Evolutionary conservation across 2,797 vertebrate genomes (phyloP).

Genomic region (Centroberyx gerrardi): DNA sequence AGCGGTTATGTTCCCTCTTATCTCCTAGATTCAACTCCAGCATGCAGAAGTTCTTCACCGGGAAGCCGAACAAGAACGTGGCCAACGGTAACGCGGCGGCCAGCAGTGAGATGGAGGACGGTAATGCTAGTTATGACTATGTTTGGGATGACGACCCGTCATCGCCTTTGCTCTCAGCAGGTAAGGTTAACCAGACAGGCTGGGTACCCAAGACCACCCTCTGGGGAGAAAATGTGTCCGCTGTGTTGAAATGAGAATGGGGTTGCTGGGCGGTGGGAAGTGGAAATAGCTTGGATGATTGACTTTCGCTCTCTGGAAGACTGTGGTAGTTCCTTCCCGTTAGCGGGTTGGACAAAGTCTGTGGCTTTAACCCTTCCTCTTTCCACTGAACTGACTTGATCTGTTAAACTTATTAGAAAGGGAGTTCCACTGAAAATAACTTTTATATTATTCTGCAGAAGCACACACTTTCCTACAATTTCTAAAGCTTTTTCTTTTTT

Average conservation of each 20-base stretch:
- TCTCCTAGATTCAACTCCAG: slow-evolving; percentile 91
- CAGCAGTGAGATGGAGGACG: slow-evolving; percentile 95
- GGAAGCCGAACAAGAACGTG: slow-evolving; percentile 88
- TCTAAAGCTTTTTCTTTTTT: too few relatives aligned
- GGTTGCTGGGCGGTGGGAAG: not conserved
- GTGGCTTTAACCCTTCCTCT: slow-evolving; percentile 52
- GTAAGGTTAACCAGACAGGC: slow-evolving; percentile 99
- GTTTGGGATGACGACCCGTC: slow-evolving; percentile 91
- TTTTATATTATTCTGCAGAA: not conserved
- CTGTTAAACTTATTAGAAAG: slow-evolving; percentile 4
- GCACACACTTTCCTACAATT: too few relatives aligned
- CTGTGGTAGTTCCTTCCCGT: slow-evolving; percentile 6
- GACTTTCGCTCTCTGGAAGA: slow-evolving; percentile 36
- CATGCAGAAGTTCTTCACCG: slow-evolving; percentile 92
- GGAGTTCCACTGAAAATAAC: not conserved
- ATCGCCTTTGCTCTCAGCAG: slow-evolving; percentile 89
- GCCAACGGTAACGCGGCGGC: slow-evolving; percentile 93
- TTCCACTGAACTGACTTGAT: slow-evolving; percentile 41
- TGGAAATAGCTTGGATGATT: not conserved
- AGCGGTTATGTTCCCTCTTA: slow-evolving; percentile 35
- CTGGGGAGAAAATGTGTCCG: not conserved
- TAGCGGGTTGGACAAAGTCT: slow-evolving; percentile 8
- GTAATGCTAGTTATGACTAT: slow-evolving; percentile 93
- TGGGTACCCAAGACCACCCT: slow-evolving; percentile 15
- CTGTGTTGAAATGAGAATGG: not conserved